Percentiles rank a stretch among this genome's conserved stretches.
These are phyloP conservation scores for Pteria penguin DNA, from an alignment of 2,888 invertebrate genomes.

Conservation along the genomic window DNA sequence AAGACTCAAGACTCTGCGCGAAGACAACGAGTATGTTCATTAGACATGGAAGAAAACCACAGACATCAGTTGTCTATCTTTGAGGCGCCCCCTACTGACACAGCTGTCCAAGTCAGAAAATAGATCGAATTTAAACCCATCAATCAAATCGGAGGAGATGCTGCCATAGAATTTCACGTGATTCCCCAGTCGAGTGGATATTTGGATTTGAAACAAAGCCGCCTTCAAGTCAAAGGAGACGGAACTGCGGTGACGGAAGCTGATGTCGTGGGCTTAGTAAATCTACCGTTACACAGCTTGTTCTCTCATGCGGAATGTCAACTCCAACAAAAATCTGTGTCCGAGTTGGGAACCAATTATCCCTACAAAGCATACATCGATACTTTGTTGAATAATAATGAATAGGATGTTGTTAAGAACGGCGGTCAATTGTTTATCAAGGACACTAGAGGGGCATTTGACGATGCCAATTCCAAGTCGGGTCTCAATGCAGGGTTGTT, in stretches of 20 bases:
- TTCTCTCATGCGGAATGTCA: background rate
- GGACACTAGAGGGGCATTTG: background rate
- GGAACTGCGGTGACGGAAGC: background rate
- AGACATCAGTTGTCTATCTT: background rate
- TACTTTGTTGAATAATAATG: background rate
- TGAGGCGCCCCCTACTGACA: background rate
- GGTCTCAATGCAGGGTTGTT: background rate
- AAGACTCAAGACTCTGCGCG: too few relatives aligned
- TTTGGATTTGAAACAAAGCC: background rate
- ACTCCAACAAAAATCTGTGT: background rate
- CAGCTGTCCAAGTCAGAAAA: background rate
- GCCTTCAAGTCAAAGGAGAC: background rate
- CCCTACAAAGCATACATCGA: slow-evolving; percentile 6
- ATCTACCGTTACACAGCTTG: background rate
- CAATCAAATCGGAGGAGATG: background rate
- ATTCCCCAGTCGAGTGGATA: background rate
- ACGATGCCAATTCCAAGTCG: background rate
- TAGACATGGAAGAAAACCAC: too few relatives aligned
- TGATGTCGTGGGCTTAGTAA: background rate
- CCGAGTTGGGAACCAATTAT: background rate
- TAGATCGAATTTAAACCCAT: background rate
- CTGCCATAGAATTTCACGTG: background rate
- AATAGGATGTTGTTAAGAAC: background rate
- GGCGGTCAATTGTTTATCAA: background rate
- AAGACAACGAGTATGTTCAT: too few relatives aligned